phyloP scores from a whole-genome alignment of 2,797 vertebrate species.

The Oreochromis grahami region DNA sequence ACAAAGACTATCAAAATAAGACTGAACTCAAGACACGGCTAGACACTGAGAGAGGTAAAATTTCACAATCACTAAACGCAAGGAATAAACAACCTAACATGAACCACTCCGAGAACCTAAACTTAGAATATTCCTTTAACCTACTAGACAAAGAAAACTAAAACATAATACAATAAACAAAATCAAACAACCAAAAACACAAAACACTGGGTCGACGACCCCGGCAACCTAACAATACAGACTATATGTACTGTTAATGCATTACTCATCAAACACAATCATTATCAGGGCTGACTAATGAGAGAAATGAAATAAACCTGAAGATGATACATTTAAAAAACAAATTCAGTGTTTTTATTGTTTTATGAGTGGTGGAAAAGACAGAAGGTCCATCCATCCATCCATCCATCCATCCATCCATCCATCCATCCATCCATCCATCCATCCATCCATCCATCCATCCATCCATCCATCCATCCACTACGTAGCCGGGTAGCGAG shows the following conservation, averaged over 20 bases:
- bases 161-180: background rate
- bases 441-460: background rate
- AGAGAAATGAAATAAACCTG: background rate
- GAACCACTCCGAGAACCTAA: background rate
- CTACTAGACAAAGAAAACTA: background rate
- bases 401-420: background rate
- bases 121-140: background rate
- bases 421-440: background rate
- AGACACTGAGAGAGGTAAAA: background rate
- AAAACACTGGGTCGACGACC: background rate
- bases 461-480: too few relatives aligned
- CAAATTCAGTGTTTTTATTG: background rate
- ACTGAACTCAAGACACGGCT: background rate
- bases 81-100: background rate
- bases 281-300: background rate
- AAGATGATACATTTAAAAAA: background rate
- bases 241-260: background rate
- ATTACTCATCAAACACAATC: background rate
- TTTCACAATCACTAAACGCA: background rate
- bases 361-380: background rate
- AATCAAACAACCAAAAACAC: background rate
- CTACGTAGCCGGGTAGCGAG: background rate
- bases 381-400: background rate
- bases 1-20: background rate
- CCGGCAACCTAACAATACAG: background rate